phyloP scores from a whole-genome alignment of 2,797 vertebrate species.

The Lycodopsis pacificus region DNA sequence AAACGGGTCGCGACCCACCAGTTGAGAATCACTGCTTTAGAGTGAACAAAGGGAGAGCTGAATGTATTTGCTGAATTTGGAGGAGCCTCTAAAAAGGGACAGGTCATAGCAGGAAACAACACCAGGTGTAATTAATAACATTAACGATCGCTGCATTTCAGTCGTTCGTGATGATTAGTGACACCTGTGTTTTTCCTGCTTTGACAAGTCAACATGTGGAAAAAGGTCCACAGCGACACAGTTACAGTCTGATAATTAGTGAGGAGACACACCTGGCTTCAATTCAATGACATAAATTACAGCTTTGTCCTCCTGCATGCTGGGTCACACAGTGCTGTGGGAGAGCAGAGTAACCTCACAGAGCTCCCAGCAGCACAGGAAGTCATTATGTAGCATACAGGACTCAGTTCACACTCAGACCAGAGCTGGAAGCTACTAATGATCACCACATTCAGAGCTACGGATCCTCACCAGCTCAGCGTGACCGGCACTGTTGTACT shows the following conservation, averaged over 20 bases:
- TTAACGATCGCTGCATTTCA: not conserved
- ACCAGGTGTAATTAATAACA: not conserved
- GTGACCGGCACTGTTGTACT: not conserved
- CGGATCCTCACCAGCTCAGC: slow-evolving; percentile 6
- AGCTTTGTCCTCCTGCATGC: slow-evolving; percentile 17
- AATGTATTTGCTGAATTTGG: not conserved
- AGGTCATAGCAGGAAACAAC: not conserved
- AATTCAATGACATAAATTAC: no score
- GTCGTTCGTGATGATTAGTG: not conserved
- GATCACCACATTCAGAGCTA: not conserved
- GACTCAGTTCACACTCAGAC: slow-evolving; percentile 10
- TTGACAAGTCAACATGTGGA: not conserved
- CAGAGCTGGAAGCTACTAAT: slow-evolving; percentile 17
- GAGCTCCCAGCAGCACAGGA: slow-evolving; percentile 27
- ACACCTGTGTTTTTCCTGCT: not conserved
- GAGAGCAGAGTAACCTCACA: slow-evolving; percentile 10
- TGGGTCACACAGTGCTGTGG: slow-evolving; percentile 25
- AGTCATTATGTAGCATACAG: slow-evolving; percentile 7
- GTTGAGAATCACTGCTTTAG: no score
- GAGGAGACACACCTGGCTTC: not conserved
- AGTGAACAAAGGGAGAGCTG: not conserved
- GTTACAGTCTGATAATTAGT: not conserved
- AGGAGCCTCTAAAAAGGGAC: not conserved
- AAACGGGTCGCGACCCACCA: no score
- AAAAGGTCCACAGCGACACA: not conserved